Base-by-base conservation (phyloP, 2,888 invertebrate species). In the Microplitis deprimator region DNA sequence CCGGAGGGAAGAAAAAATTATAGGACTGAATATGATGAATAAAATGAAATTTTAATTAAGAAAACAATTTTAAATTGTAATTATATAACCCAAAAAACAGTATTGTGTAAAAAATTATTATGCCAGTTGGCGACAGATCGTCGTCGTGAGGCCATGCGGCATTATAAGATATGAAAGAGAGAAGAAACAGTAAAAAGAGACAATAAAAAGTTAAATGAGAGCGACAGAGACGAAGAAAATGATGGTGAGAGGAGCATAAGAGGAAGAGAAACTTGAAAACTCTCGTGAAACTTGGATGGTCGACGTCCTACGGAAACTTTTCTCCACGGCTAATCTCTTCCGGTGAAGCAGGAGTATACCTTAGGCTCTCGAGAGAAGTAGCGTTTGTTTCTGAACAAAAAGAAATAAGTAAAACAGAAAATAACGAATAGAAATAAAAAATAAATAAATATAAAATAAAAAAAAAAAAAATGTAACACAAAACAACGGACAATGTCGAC, bases 241-340 rank as follows among this genome's bases (percentile, higher is more conserved):
- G 29, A 6, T 59, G 50, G 8, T 50, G 13, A 13, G 50, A 50
- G 50, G 3, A 50, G 29, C 29, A 59, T 17, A 70, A 8, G 39
- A 50, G 13, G 16, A 59, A 60, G 71, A 71, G 61, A 39, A 71
- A 61, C 71, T 71, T 71, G 71, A 71, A 71, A 71, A 71, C 71
- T 71, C 71, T 71, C 61, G 59, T 61, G 71, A 71, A 71, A 60
- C 61, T 71, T 71, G 61, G 71, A 29, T 50, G 39, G 59, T 60
- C 60, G 61, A 59, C 50, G 69, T 69, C 59, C 69, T 69, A 69
- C 20, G 39, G 61, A 71, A 71, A 71, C 71, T 71, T 71, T 71
- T 60, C 59, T 71, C 71, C 71, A 71, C 71, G 39, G 61, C 59
- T 71, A 71, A 71, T 71, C 71, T 71, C 71, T 71, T 60, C 61